Evolutionary conservation across 2,888 invertebrate genomes (phyloP).

Genomic region (Cordylochernes scorpioides): DNA sequence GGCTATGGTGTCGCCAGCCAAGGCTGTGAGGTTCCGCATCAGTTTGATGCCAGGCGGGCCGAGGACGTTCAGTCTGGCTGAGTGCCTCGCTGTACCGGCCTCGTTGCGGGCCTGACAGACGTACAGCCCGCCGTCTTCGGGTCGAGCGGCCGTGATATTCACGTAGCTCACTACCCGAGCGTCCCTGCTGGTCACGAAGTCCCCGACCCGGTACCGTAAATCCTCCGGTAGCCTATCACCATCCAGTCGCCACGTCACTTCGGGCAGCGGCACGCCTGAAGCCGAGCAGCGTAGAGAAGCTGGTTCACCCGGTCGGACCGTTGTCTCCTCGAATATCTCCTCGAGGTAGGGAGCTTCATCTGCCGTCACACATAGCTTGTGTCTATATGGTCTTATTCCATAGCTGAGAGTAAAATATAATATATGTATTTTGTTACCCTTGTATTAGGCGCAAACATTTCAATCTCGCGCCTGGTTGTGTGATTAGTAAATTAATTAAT

Average conservation of each 20-base stretch:
- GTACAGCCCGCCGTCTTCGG: slow-evolving; percentile 21
- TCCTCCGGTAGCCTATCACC: slow-evolving; percentile 8
- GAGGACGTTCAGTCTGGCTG: slow-evolving; percentile 20
- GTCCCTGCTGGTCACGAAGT: slow-evolving; percentile 11
- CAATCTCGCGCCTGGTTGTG: too few relatives aligned
- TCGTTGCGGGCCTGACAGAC: slow-evolving; percentile 20
- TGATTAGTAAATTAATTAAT: too few relatives aligned
- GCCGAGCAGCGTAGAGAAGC: slow-evolving; percentile 15
- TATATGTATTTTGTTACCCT: too few relatives aligned
- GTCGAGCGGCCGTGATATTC: slow-evolving; percentile 6
- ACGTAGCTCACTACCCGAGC: slow-evolving; percentile 11
- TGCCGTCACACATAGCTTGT: slow-evolving; percentile 13
- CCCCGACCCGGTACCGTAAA: slow-evolving; percentile 10
- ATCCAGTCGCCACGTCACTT: slow-evolving; percentile 15
- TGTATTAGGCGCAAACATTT: too few relatives aligned
- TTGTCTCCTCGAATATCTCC: slow-evolving; percentile 14
- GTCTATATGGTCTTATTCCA: too few relatives aligned
- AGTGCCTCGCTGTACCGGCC: slow-evolving; percentile 19
- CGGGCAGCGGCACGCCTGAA: slow-evolving; percentile 18
- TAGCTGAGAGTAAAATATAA: too few relatives aligned
- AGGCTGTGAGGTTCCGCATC: slow-evolving; percentile 34
- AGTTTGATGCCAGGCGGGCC: slow-evolving; percentile 27
- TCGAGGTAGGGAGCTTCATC: slow-evolving; percentile 21
- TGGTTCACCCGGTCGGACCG: slow-evolving; percentile 13
- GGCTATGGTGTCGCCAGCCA: slow-evolving; percentile 45